Evolutionary conservation across 1,140 invertebrate genomes (phyloP).

Genomic region (Latrodectus geometricus): DNA sequence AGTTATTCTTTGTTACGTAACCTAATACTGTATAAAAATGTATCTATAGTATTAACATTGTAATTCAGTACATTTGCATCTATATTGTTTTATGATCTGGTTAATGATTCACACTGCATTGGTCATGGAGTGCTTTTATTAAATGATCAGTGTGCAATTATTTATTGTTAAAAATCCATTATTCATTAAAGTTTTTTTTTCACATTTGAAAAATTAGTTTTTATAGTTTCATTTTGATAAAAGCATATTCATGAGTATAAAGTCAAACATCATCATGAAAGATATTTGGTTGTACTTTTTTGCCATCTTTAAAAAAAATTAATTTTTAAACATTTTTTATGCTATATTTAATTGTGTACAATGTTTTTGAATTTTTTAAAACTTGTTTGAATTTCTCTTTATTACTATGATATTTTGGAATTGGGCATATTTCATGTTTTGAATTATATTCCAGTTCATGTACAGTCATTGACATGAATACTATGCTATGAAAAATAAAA

Average conservation of each 20-base stretch:
- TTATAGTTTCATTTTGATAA: too few relatives aligned
- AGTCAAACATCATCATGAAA: too few relatives aligned
- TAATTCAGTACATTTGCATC: not conserved
- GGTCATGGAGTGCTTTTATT: not conserved
- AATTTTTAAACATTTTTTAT: too few relatives aligned
- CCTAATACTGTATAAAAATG: slow-evolving; percentile 41
- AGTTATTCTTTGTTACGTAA: not conserved
- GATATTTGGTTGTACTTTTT: too few relatives aligned
- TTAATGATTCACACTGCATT: not conserved
- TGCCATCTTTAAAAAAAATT: too few relatives aligned
- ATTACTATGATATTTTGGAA: not conserved
- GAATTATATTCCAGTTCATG: not conserved
- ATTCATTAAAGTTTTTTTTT: too few relatives aligned
- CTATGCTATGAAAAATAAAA: not conserved
- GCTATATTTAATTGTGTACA: too few relatives aligned
- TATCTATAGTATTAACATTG: slow-evolving; percentile 28
- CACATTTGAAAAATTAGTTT: too few relatives aligned
- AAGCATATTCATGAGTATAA: too few relatives aligned
- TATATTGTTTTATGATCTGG: not conserved
- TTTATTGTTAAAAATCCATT: too few relatives aligned
- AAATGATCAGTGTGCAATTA: not conserved
- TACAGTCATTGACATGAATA: not conserved
- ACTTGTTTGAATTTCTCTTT: too few relatives aligned
- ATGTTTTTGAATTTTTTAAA: too few relatives aligned
- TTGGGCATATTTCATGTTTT: not conserved